Evolutionary conservation across 2,888 invertebrate genomes (phyloP), one percentile per base, ranked within the genome.

Genomic region (Agapostemon virescens): DNA sequence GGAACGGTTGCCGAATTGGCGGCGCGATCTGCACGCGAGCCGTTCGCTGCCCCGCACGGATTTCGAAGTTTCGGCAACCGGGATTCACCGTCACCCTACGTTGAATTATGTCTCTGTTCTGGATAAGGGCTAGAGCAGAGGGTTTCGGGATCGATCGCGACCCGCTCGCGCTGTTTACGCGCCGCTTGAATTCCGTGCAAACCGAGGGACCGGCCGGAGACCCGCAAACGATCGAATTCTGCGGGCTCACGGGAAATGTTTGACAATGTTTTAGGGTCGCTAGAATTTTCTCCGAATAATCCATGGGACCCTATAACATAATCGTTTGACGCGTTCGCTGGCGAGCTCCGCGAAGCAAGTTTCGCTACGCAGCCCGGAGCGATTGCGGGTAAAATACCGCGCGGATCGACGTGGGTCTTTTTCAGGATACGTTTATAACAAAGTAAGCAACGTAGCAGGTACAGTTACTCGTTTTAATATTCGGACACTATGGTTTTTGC

Each of bases 61-160:
- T 77, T 77, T 77, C 71, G 38, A 75, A 69, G 71, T 80, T 74
- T 78, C 79, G 64, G 69, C 69, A 26, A 72, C 33, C 30, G 61
- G 72, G 64, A 72, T 78, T 80, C 72, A 64, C 79, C 38, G 26
- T 33, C 49, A 69, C 49, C 64, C 79, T 23, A 23, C 30, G 72
- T 45, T 80, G 69, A 80, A 78, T 78, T 69, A 79, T 72, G 69
- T 64, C 69, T 23, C 52, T 45, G 63, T 64, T 64, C 71, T 52
- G 78, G 66, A 70, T 49, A 61, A 58, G 33, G 20, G 42, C 11
- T 63, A n/a, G 20, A 20, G 17, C 17, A 30, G 42, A n/a, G 49
- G 66, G 33, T 61, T 38, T 20, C 33, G 36, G 30, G 78, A 79
- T 79, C 79, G 72, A 79, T 79, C 63, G 61, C 61, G 49, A 17